phyloP scores from a whole-genome alignment of 1,140 invertebrate genomes.

The Campoletis sonorensis region DNA sequence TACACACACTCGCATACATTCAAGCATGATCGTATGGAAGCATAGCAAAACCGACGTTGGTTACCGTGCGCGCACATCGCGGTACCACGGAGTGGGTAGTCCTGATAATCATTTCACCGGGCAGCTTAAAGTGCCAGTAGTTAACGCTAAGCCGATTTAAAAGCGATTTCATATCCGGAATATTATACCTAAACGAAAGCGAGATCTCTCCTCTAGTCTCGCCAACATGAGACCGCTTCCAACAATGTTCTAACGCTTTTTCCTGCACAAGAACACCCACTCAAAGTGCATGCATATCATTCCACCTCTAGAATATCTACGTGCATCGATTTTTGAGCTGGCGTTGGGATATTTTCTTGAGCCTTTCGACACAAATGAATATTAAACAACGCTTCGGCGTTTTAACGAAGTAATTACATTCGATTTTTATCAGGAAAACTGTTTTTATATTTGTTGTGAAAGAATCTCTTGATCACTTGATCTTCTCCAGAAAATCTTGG shows the following conservation, averaged over 20 bases:
- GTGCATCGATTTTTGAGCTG: no score
- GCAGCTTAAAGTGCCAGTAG: conserved; percentile 78
- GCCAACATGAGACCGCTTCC: background rate
- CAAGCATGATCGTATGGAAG: background rate
- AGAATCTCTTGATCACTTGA: no score
- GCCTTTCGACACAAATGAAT: no score
- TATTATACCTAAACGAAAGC: conserved; percentile 67
- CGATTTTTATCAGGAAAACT: no score
- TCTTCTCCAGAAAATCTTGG: no score
- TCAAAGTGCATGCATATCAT: background rate
- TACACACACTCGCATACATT: background rate
- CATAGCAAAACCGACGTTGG: conserved; percentile 27
- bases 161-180: conserved; percentile 77
- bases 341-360: no score
- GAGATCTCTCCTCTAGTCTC: background rate
- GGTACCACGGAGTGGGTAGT: conserved; percentile 72
- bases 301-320: background rate
- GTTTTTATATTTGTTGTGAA: no score
- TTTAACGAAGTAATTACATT: no score
- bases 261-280: background rate
- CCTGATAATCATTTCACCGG: conserved; percentile 77
- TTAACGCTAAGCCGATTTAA: conserved; percentile 78
- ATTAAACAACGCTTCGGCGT: no score
- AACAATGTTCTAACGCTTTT: conserved; percentile 16
- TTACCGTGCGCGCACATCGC: conserved; percentile 28